These are phyloP conservation scores for Dendrocincla fuliginosa DNA, from an alignment of 2,797 vertebrate species.

Conservation along the genomic window DNA sequence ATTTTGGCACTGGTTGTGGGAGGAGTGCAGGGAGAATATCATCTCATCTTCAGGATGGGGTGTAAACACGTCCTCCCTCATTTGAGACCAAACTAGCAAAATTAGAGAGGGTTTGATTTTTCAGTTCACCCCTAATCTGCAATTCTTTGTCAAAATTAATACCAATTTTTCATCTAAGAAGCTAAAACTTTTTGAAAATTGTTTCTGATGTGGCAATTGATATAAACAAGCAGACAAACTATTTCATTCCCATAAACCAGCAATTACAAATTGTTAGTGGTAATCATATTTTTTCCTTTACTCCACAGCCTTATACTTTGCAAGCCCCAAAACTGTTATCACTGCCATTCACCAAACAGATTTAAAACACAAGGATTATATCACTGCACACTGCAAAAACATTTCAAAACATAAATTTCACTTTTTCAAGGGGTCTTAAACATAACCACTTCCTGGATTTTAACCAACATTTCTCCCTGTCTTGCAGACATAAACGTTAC, in stretches of 20 bases:
- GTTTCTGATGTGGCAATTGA: not conserved
- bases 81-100: not conserved
- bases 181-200: not conserved
- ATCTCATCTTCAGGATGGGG: not conserved
- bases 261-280: not conserved
- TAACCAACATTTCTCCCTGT: slow-evolving; percentile 8
- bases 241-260: not conserved
- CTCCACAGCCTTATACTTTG: not conserved
- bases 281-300: not conserved
- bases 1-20: not conserved
- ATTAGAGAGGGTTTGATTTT: not conserved
- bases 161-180: not conserved
- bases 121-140: not conserved
- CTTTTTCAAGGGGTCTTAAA: not conserved
- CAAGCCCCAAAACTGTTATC: not conserved
- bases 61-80: not conserved
- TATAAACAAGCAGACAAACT: not conserved
- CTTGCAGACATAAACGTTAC: slow-evolving; percentile 81
- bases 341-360: not conserved
- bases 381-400: not conserved
- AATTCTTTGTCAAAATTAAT: not conserved
- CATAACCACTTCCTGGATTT: not conserved
- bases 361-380: not conserved
- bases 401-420: not conserved
- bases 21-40: not conserved